A percentile compares a stretch with the other conserved stretches of the same genome.
phyloP scores from a whole-genome alignment of 2,888 invertebrate species.

The Hyposoter didymator region DNA sequence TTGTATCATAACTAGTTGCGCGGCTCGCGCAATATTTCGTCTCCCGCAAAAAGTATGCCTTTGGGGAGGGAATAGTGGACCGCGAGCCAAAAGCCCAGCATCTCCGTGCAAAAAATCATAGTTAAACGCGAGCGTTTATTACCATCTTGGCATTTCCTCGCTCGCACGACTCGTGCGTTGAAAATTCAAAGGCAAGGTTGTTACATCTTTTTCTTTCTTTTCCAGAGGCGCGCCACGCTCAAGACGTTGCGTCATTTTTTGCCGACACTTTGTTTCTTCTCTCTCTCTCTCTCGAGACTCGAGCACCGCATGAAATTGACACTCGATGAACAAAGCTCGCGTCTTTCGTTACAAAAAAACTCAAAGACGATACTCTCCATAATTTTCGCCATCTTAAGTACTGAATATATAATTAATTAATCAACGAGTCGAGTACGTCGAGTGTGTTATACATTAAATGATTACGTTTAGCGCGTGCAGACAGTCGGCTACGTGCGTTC shows the following conservation, averaged over 20 bases:
- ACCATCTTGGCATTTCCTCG: not conserved
- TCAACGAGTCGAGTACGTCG: constrained; percentile 61
- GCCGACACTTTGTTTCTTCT: constrained; percentile 12
- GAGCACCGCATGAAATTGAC: constrained; percentile 48
- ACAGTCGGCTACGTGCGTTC: constrained; percentile 33
- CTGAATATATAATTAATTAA: constrained; percentile 74
- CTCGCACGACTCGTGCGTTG: no score
- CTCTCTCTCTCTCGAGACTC: not conserved
- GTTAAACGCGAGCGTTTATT: constrained; percentile 58
- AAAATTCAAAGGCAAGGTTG: constrained; percentile 48
- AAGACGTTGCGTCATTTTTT: constrained; percentile 9
- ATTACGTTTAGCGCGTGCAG: constrained; percentile 54
- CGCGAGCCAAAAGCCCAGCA: no score
- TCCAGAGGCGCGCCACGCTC: constrained; percentile 28
- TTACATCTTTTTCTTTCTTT: constrained; percentile 1
- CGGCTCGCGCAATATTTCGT: no score
- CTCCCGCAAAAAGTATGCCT: no score
- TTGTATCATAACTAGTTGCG: constrained; percentile 72
- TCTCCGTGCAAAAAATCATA: no score
- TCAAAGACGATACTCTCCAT: constrained; percentile 18
- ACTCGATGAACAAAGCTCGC: no score
- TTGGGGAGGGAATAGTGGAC: no score
- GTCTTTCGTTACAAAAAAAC: constrained; percentile 16
- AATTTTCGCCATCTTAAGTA: constrained; percentile 72
- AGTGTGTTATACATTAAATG: constrained; percentile 60